A percentile compares a stretch with the other conserved stretches of the same genome.
Conservation (phyloP, 92 coral and sea anemone species). For the Zoanthus sansibaricus region DNA sequence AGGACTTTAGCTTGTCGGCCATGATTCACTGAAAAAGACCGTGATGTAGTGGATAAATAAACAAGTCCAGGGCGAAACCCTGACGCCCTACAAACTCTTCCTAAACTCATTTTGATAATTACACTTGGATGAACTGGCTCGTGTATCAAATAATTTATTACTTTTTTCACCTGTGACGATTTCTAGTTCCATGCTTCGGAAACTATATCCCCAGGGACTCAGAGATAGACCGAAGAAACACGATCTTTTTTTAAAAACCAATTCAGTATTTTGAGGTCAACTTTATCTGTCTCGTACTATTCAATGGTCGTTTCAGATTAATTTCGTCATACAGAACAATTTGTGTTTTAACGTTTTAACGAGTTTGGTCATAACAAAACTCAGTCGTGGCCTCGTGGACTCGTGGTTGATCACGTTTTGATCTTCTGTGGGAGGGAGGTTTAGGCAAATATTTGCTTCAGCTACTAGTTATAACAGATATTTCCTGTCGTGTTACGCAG, state of each 20-base stretch:
- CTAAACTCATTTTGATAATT: slow-evolving; percentile 28
- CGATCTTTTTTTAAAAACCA: neutral
- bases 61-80: slow-evolving; percentile 28
- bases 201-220: slow-evolving; percentile 28
- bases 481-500: neutral
- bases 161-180: slow-evolving; percentile 33
- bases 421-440: slow-evolving; percentile 28
- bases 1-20: slow-evolving; percentile 83
- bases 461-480: neutral
- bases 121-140: neutral
- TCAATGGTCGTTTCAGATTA: neutral
- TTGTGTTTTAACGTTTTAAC: neutral
- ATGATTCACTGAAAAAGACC: slow-evolving; percentile 80
- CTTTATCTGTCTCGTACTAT: neutral
- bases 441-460: neutral
- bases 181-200: slow-evolving; percentile 12
- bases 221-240: neutral
- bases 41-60: slow-evolving; percentile 46
- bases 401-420: neutral
- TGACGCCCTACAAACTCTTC: slow-evolving; percentile 42
- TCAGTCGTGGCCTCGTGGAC: slow-evolving; percentile 11
- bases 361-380: neutral
- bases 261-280: neutral
- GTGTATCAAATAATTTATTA: neutral
- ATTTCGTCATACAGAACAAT: neutral